Percentiles rank a stretch among this genome's conserved stretches.
phyloP scores from a whole-genome alignment of 2,888 invertebrate species.

The Hybos culiciformis region DNA sequence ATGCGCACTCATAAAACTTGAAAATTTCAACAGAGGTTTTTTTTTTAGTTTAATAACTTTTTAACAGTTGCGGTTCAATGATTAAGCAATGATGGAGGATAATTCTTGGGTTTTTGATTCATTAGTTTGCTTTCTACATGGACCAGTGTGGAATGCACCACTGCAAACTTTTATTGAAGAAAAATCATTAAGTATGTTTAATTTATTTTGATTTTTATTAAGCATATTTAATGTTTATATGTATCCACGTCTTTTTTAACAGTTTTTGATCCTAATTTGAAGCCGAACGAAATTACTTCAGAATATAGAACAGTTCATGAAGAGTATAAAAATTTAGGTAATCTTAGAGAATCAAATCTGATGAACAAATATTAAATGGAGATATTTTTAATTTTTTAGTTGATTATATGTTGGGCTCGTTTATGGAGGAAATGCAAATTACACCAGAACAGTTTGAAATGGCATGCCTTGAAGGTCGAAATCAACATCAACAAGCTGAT shows the following conservation, averaged over 20 bases:
- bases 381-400: too few species aligned
- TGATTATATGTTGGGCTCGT: slow-evolving; percentile 79
- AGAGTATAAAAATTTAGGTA: slow-evolving; percentile 76
- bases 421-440: slow-evolving; percentile 86
- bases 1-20: too few species aligned
- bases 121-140: slow-evolving; percentile 77
- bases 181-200: slow-evolving; percentile 80
- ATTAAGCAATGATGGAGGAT: slow-evolving; percentile 45
- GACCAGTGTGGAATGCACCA: slow-evolving; percentile 86
- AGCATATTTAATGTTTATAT: neutral
- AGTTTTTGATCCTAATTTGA: slow-evolving; percentile 74
- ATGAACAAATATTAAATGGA: too few species aligned
- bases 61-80: too few species aligned
- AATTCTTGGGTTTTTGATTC: slow-evolving; percentile 88
- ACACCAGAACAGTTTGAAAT: slow-evolving; percentile 75
- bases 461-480: slow-evolving; percentile 47
- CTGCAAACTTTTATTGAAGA: slow-evolving; percentile 84
- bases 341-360: too few species aligned
- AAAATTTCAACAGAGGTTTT: too few species aligned
- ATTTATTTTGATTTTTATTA: neutral
- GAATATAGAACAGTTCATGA: slow-evolving; percentile 68
- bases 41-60: too few species aligned
- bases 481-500: slow-evolving; percentile 31
- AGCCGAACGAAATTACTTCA: slow-evolving; percentile 48
- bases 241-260: neutral